These are phyloP conservation scores for Cephus pygmeus DNA, from an alignment of 2,888 invertebrate genomes.

Conservation along the genomic window DNA sequence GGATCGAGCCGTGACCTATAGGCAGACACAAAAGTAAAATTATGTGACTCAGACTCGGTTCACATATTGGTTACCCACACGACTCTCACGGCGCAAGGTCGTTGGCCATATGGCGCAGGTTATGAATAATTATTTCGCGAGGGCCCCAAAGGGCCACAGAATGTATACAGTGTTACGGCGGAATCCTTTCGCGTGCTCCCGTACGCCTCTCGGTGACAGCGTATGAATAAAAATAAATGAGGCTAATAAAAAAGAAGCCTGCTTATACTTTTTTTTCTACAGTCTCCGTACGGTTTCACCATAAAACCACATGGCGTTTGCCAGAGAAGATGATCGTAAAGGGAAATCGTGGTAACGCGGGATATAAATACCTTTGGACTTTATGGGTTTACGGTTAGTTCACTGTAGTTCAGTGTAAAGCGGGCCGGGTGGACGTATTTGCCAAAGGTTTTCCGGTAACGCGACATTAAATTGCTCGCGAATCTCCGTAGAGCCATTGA, in stretches of 20 bases:
- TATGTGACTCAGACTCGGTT: conserved; percentile 4
- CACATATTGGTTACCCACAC: conserved; percentile 2
- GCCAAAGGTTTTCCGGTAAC: neutral
- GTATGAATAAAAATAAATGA: neutral
- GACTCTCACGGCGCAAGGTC: conserved; percentile 8
- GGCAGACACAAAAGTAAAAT: conserved; percentile 6
- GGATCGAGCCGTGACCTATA: conserved; percentile 9
- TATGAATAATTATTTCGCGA: neutral
- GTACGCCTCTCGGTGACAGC: neutral
- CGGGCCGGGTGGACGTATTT: neutral
- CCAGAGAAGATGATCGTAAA: neutral
- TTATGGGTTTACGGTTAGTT: neutral
- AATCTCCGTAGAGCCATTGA: neutral
- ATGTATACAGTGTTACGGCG: neutral
- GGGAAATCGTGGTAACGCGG: neutral
- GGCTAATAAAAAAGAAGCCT: neutral
- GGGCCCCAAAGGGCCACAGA: neutral
- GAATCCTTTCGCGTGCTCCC: neutral
- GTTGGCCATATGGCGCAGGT: conserved; percentile 9
- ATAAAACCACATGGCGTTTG: neutral
- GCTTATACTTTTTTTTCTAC: neutral
- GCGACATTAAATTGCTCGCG: neutral
- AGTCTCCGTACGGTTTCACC: neutral
- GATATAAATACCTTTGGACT: neutral
- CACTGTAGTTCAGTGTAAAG: neutral